Conservation (phyloP, 2,888 invertebrate genomes). For the Lingula anatina region DNA sequence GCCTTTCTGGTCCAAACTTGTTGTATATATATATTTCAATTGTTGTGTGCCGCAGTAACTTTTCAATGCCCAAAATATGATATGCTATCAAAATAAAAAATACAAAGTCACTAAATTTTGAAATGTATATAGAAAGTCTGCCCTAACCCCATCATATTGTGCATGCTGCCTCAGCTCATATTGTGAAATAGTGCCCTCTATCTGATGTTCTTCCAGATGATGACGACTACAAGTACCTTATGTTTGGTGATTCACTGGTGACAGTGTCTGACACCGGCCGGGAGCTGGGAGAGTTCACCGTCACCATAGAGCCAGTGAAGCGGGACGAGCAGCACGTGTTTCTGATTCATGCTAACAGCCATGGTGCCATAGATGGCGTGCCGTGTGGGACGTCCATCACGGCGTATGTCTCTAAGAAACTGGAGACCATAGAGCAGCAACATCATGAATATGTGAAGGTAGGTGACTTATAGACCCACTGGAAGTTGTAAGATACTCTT, state of each 20-base stretch:
- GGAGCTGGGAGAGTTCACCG: constrained; percentile 48
- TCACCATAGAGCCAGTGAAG: constrained; percentile 35
- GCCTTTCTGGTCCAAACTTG: too few species aligned
- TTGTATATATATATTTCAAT: too few species aligned
- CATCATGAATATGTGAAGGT: constrained; percentile 53
- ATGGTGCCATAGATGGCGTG: constrained; percentile 49
- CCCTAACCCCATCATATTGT: too few species aligned
- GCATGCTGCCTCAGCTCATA: too few species aligned
- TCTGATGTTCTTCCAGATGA: constrained; percentile 30
- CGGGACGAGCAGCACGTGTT: constrained; percentile 41
- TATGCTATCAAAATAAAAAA: too few species aligned
- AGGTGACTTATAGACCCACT: constrained; percentile 3
- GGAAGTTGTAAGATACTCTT: too few species aligned
- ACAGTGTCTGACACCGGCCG: constrained; percentile 48
- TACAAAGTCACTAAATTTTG: too few species aligned
- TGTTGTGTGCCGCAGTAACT: too few species aligned
- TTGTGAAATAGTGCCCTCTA: too few species aligned
- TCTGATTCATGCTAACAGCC: constrained; percentile 50
- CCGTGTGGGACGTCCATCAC: constrained; percentile 52
- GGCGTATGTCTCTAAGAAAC: constrained; percentile 40
- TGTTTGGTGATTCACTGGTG: constrained; percentile 46
- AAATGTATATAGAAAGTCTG: too few species aligned
- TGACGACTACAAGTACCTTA: constrained; percentile 42
- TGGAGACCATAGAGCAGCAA: constrained; percentile 51
- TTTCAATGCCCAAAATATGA: too few species aligned